phyloP scores from a whole-genome alignment of 2,797 vertebrate genomes.

The Diglossa cyanea region DNA sequence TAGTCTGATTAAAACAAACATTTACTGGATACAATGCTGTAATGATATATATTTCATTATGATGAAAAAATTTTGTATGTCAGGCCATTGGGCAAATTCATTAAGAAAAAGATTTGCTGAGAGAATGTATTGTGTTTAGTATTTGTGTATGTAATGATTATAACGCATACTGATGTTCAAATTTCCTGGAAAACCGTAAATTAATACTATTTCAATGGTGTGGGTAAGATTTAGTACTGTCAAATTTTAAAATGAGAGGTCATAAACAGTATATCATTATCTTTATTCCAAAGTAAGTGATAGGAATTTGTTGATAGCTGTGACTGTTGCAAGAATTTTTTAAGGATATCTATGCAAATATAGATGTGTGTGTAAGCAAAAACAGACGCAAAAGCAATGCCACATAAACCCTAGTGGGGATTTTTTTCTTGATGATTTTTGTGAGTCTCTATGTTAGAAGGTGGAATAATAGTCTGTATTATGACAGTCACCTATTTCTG shows the following conservation, averaged over 20 bases:
- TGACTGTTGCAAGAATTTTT: neutral
- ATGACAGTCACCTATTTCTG: neutral
- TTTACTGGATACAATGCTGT: neutral
- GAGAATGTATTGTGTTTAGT: neutral
- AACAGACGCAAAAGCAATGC: neutral
- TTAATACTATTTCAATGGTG: neutral
- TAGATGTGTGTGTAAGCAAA: neutral
- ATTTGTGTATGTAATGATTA: neutral
- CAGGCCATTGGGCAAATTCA: neutral
- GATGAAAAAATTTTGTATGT: neutral
- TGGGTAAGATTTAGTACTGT: neutral
- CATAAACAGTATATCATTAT: neutral
- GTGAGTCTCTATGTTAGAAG: neutral
- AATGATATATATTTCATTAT: neutral
- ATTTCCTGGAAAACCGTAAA: neutral
- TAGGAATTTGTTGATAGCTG: neutral
- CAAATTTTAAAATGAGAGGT: neutral
- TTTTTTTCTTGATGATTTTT: neutral
- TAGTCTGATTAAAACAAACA: neutral
- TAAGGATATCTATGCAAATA: neutral
- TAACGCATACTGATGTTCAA: neutral
- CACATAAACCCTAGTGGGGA: neutral
- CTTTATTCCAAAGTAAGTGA: neutral
- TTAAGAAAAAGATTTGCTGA: neutral
- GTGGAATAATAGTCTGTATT: neutral